Base-by-base conservation (phyloP, 2,797 vertebrate genomes). In the Cephalopachus bancanus region DNA sequence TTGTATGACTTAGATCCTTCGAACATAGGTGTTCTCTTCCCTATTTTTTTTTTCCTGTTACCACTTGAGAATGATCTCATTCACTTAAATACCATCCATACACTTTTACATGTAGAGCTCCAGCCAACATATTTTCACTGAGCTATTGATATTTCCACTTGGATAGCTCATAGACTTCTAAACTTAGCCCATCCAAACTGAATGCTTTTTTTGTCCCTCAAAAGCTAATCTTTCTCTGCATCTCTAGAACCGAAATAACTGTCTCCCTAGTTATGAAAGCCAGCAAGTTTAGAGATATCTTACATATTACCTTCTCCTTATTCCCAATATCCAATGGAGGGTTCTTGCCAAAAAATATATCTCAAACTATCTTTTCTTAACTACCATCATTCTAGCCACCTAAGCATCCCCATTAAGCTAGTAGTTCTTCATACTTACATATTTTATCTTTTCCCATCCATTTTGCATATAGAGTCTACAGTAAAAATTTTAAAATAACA, bases 91-190 rank as follows among this genome's bases (percentile, higher is more conserved):
- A 67, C 30, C 86, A 86, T 72, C 74, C 69, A 86, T 10, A 28
- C 24, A 30, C 51, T 94, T 96, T 93, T 26, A 60, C 87, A 62
- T 30, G 62, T 30, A 76, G 9, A 88, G 37, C 28, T 92, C 26
- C 53, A 79, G 91, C 81, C 94, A 94, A 79, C 80, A 90, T 90
- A 93, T 92, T 96, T 96, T 97, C 92, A 91, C 91, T 83, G 91
- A 95, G 80, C 59, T 93, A 94, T 87, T 94, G 93, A 85, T 94
- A 93, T 96, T 96, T 97, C 69, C 81, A 85, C 75, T 97, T 97
- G 92, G 93, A 84, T 90, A 64, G 64, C 90, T 92, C 53, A 62
- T 26, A 94, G 19, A 71, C 14, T 86, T 97, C 91, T 94, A 97
- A 97, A 94, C 44, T 87, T 89, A 96, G 78, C 33, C 19, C 33